Evolutionary conservation across 2,113 vertebrate species (phyloP).

Genomic region (Microtus pennsylvanicus): DNA sequence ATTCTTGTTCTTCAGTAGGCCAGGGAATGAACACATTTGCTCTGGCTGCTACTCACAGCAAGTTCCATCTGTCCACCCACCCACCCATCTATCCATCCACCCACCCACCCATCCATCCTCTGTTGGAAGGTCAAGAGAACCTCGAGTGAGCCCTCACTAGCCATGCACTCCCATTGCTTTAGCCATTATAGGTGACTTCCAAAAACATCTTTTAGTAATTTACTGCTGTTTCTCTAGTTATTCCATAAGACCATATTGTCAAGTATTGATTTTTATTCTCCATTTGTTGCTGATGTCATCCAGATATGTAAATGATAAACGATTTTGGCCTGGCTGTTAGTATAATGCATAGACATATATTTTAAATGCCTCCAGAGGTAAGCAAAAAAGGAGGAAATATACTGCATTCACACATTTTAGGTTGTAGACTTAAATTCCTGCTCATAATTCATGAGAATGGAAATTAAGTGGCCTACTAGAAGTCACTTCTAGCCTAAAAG

Average conservation of each 20-base stretch:
- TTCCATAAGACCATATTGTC: not conserved
- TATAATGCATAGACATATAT: no score
- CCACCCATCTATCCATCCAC: not conserved
- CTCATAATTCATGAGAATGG: not conserved
- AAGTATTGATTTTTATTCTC: not conserved
- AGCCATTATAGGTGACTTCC: not conserved
- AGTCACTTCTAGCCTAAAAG: not conserved
- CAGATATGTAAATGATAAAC: not conserved
- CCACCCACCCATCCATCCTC: rapidly evolving
- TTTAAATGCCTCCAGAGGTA: not conserved
- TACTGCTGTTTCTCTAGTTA: not conserved
- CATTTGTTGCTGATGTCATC: not conserved
- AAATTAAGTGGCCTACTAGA: not conserved
- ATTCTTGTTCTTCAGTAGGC: slow-evolving; percentile 4
- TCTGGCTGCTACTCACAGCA: not conserved
- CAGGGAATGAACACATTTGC: not conserved
- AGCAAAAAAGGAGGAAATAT: not conserved
- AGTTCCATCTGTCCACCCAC: not conserved
- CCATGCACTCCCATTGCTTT: not conserved
- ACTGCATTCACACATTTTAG: not conserved
- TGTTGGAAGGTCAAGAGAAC: not conserved
- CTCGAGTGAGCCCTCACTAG: not conserved
- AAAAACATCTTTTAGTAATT: not conserved
- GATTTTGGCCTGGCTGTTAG: not conserved
- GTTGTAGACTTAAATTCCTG: not conserved